phyloP scores from a whole-genome alignment of 2,113 vertebrate genomes.

The Lophura nycthemera region DNA sequence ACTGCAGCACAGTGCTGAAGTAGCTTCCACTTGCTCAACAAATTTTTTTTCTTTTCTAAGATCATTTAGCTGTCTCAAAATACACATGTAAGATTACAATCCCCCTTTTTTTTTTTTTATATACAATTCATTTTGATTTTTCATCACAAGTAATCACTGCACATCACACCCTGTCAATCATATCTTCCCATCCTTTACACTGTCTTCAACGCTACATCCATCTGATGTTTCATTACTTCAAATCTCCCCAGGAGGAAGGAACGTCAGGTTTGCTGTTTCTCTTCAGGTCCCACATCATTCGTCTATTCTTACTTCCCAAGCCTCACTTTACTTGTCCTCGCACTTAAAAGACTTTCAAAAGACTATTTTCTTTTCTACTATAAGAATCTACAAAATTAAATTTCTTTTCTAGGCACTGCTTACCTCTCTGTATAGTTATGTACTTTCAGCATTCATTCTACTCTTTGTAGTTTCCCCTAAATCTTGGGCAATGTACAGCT shows the following conservation, averaged over 20 bases:
- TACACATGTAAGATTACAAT: background rate
- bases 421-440: background rate
- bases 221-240: background rate
- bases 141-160: background rate
- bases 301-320: background rate
- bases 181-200: background rate
- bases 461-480: background rate
- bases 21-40: background rate
- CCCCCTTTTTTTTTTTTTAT: background rate
- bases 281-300: background rate
- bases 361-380: background rate
- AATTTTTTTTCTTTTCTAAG: background rate
- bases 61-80: background rate
- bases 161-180: background rate
- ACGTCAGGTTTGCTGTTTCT: background rate
- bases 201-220: background rate
- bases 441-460: background rate
- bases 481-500: background rate
- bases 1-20: background rate
- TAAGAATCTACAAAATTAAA: fast-evolving
- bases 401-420: background rate
- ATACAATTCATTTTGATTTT: background rate
- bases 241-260: background rate
- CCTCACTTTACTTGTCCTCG: background rate
- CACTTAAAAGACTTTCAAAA: background rate